A percentile compares a stretch with the other conserved stretches of the same genome.
Conservation (phyloP, 2,797 vertebrate species). For the Staurois parvus region DNA sequence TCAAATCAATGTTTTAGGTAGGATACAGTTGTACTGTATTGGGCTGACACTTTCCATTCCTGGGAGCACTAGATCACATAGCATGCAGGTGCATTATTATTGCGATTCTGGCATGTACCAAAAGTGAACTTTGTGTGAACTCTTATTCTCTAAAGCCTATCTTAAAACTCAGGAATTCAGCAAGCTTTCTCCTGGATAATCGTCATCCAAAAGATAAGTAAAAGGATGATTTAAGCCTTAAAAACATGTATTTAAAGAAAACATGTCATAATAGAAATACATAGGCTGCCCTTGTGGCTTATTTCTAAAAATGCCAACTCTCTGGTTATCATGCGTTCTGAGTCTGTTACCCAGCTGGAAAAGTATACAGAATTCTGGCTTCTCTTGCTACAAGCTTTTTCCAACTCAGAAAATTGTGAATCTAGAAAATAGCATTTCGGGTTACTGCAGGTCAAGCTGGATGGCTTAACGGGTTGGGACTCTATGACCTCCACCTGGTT, state of each 20-base stretch:
- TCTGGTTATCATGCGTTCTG: too few species aligned
- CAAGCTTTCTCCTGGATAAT: background rate
- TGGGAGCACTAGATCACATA: background rate
- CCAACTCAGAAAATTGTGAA: background rate
- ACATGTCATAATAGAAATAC: background rate
- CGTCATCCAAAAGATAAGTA: background rate
- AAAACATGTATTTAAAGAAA: background rate
- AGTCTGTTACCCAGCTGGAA: too few species aligned
- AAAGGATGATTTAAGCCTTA: background rate
- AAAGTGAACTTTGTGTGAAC: too few species aligned
- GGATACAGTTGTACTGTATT: too few species aligned
- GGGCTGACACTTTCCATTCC: background rate
- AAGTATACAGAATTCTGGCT: too few species aligned
- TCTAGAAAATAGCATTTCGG: background rate
- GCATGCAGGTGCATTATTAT: background rate
- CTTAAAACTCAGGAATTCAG: background rate
- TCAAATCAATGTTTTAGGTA: too few species aligned
- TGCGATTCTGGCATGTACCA: too few species aligned
- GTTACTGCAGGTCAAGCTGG: too few species aligned
- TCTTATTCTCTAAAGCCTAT: background rate
- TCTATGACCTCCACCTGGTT: too few species aligned
- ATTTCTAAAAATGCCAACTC: too few species aligned
- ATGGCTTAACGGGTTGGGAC: too few species aligned
- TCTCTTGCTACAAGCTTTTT: background rate
- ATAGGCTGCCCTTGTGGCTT: background rate